Conservation (phyloP, 2,888 invertebrate genomes). For the Philereme transversata region DNA sequence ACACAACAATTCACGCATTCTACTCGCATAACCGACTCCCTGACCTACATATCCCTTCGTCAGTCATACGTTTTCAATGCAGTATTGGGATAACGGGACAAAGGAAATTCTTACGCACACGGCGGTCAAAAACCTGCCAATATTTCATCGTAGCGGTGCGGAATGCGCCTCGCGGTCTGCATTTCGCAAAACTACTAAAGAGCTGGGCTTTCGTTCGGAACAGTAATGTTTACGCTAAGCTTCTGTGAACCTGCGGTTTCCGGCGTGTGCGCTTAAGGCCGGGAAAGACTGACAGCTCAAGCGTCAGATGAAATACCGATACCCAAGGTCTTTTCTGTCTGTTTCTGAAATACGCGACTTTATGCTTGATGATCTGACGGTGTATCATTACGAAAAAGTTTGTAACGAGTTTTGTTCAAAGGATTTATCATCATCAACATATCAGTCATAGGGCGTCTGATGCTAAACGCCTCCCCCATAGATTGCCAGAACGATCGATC, state of each 20-base stretch:
- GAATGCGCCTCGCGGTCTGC: constrained; percentile 52
- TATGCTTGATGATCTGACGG: no score
- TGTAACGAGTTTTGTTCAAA: no score
- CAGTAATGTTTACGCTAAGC: constrained; percentile 65
- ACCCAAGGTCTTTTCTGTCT: no score
- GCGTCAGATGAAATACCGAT: neutral
- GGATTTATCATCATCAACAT: no score
- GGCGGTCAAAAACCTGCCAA: constrained; percentile 57
- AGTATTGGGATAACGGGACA: constrained; percentile 45
- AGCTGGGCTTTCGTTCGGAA: constrained; percentile 41
- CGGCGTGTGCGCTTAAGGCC: constrained; percentile 44
- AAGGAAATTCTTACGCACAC: constrained; percentile 51
- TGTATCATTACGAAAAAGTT: no score
- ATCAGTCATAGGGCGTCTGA: no score
- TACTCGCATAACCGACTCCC: constrained; percentile 8
- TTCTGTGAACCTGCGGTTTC: constrained; percentile 71
- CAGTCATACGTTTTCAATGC: constrained; percentile 22
- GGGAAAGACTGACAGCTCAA: constrained; percentile 5
- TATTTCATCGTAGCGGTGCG: constrained; percentile 58
- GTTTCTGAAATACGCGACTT: no score
- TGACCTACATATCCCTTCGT: constrained; percentile 3
- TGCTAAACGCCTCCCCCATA: no score
- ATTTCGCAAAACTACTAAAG: constrained; percentile 47
- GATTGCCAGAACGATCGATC: no score
- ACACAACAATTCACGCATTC: constrained; percentile 2